A percentile compares a stretch with the other conserved stretches of the same genome.
Conservation (phyloP, 2,113 vertebrate species). For the Dasyurus viverrinus region DNA sequence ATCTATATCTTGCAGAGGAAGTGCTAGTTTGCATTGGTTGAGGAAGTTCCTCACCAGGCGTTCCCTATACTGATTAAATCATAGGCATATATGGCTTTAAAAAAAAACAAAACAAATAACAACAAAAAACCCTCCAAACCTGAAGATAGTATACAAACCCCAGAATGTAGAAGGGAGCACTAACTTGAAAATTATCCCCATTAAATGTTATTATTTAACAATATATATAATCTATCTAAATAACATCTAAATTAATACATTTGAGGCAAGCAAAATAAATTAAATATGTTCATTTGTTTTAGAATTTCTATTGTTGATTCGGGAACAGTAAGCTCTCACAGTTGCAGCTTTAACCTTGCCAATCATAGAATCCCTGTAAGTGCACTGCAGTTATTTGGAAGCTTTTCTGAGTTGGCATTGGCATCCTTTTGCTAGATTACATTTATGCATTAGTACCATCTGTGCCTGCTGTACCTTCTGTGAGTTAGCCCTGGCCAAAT, state of each 20-base stretch:
- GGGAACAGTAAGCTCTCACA: slow-evolving; percentile 82
- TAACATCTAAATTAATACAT: slow-evolving; percentile 54
- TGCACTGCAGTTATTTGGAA: slow-evolving; percentile 96
- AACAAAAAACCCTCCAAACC: not conserved
- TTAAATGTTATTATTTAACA: slow-evolving; percentile 43
- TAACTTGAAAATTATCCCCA: not conserved
- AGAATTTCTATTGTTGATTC: slow-evolving; percentile 82
- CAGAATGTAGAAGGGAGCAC: not conserved
- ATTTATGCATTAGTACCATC: slow-evolving; percentile 99
- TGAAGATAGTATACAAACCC: not conserved
- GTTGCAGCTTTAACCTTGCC: slow-evolving; percentile 88
- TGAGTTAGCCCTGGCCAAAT: slow-evolving; percentile 93
- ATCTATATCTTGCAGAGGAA: not conserved
- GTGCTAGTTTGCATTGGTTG: not conserved
- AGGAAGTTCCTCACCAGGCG: not conserved
- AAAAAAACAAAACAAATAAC: not conserved
- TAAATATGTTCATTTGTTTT: slow-evolving; percentile 80
- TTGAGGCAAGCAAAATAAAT: slow-evolving; percentile 74
- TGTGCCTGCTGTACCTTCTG: slow-evolving; percentile 98
- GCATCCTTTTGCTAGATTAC: slow-evolving; percentile 96
- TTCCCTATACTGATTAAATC: not conserved
- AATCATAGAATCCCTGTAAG: slow-evolving; percentile 87
- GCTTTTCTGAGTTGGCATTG: slow-evolving; percentile 90
- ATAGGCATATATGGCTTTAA: not conserved
- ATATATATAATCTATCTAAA: slow-evolving; percentile 53